Base-by-base conservation (phyloP, 2,113 vertebrate species). In the Nycticorax nycticorax region DNA sequence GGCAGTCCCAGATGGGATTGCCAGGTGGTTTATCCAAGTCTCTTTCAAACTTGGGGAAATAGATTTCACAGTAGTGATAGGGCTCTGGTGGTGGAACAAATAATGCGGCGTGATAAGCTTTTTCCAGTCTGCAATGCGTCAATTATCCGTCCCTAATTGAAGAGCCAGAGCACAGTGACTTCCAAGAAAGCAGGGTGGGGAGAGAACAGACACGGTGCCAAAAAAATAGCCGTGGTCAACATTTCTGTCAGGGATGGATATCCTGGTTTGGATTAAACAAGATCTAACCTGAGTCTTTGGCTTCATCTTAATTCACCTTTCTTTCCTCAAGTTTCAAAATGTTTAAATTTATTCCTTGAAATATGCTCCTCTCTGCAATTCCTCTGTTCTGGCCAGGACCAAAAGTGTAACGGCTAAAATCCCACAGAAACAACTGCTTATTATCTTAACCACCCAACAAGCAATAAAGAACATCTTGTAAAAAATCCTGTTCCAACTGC, bases 111-210 rank as follows among this genome's bases (percentile, higher is more conserved):
- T 95, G 95, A 95, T 94, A 96, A 92, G 88, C 55, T 93, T 96
- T 96, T 96, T 96, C 96, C 95, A 95, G 89, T 82, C 87, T 95
- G 96, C 89, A 96, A 63, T 75, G 43, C 79, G 55, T 90, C 75
- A 88, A 86, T 96, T 96, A 91, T 92, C 82, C 12, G 0, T 88
- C 59, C 77, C 75, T 93, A 90, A 95, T 52, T 77, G 88, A 84
- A 77, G 75, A 74, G 79, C 88, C 96, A 95, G 92, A 92, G 82
- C 82, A 74, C 55, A 81, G 67, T 43, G 68, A 67, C 60, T 97
- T 94, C 96, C 96, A 94, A 88, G 93, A 95, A 96, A 90, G 63
- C 24, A 74, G 96, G 67, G 63, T 80, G 78, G 59, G 50, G 88
- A 94, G 27, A 55, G 67, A 94, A 92, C 62, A 85, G 75, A 80